phyloP scores from a whole-genome alignment of 2,888 invertebrate genomes.

The Phrixothrix hirtus region DNA sequence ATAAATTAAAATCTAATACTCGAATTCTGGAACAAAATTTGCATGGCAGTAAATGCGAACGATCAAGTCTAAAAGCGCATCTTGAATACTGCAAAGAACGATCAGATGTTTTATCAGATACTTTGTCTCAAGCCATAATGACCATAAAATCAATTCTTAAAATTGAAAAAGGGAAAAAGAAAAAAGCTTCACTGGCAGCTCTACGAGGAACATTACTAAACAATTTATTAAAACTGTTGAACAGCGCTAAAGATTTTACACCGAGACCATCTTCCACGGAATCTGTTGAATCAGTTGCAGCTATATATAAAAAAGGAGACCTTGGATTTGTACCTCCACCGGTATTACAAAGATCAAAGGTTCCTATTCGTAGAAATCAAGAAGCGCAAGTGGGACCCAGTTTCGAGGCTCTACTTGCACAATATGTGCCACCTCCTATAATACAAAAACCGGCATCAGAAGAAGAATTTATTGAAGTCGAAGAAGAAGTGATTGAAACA shows the following conservation, averaged over 20 bases:
- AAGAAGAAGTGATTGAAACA: neutral
- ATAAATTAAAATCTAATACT: conserved; percentile 40
- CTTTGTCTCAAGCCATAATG: conserved; percentile 65
- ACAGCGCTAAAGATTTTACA: conserved; percentile 49
- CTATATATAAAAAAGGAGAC: conserved; percentile 66
- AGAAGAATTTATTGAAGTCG: neutral
- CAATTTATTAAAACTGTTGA: conserved; percentile 47
- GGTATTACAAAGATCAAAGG: conserved; percentile 41
- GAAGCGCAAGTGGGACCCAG: conserved; percentile 46
- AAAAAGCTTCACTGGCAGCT: conserved; percentile 57
- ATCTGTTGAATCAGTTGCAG: conserved; percentile 45
- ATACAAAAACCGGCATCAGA: neutral
- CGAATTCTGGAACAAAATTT: conserved; percentile 61
- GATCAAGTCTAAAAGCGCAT: conserved; percentile 57
- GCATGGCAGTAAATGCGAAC: conserved; percentile 58
- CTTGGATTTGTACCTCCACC: conserved; percentile 68
- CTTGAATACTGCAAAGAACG: conserved; percentile 58
- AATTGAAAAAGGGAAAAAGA: conserved; percentile 53
- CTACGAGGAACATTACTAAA: conserved; percentile 62
- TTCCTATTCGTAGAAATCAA: conserved; percentile 44
- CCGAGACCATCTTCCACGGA: conserved; percentile 56
- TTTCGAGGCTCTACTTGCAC: conserved; percentile 37
- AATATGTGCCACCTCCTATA: conserved; percentile 3
- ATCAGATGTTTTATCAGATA: conserved; percentile 59
- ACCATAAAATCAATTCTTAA: conserved; percentile 64